These are phyloP conservation scores for Oxycera nigricornis DNA, from an alignment of 2,888 invertebrate species.

Conservation along the genomic window DNA sequence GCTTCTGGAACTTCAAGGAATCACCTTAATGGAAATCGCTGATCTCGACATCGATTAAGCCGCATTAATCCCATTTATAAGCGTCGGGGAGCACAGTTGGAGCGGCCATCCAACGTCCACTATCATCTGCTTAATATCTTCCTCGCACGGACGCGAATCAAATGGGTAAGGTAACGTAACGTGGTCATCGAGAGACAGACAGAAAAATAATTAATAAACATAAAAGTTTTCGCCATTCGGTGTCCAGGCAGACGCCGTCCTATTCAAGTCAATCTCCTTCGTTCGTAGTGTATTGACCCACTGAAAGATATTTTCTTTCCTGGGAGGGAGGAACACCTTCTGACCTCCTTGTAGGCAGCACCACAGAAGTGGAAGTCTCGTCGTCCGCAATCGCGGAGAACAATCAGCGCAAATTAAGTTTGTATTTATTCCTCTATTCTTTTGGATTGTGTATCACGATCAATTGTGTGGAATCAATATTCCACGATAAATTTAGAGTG, in stretches of 20 bases:
- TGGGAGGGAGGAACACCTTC: not conserved
- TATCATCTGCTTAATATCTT: conserved; percentile 15
- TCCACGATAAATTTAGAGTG: too few species aligned
- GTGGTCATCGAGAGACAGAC: not conserved
- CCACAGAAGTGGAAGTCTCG: not conserved
- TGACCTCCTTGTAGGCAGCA: not conserved
- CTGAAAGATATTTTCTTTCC: not conserved
- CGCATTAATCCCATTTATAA: conserved; percentile 36
- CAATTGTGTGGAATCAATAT: too few species aligned
- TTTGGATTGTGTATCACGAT: too few species aligned
- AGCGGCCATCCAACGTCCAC: not conserved
- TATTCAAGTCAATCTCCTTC: not conserved
- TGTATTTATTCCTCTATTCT: too few species aligned
- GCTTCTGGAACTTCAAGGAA: conserved; percentile 34
- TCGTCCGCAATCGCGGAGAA: too few species aligned
- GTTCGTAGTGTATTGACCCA: not conserved
- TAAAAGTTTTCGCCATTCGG: not conserved
- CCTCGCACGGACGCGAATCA: conserved; percentile 10
- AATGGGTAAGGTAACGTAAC: conserved; percentile 13
- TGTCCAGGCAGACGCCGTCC: not conserved
- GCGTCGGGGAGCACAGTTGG: conserved; percentile 25
- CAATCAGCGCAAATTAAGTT: too few species aligned
- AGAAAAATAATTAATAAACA: not conserved
- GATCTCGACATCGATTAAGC: conserved; percentile 34
- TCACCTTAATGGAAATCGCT: conserved; percentile 33